Base-by-base conservation (phyloP, 2,888 invertebrate genomes). In the Heteromyza rotundicornis region DNA sequence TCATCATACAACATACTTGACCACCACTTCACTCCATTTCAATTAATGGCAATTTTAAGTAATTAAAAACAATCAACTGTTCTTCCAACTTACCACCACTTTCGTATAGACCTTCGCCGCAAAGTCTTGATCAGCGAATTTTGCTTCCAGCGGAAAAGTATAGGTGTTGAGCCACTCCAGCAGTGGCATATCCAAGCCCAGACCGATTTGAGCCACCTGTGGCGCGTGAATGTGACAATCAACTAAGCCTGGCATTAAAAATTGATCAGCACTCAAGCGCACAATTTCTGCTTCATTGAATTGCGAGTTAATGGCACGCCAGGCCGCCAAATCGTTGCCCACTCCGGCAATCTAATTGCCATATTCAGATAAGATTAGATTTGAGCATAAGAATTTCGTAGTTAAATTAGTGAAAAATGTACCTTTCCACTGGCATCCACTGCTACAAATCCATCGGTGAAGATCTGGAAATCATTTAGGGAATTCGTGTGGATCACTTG, bases 151-250 rank as follows among this genome's bases (percentile, higher is more conserved):
- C 0, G 94, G 94, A 77, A 92, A 96, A 1, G 95, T 96, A 77
- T 95, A 95, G 3, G 85, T 87, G 22, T 90, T 86, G 7, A 96
- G 84, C 96, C 96, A 96, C 53, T 94, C 91, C 8, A 96, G 80
- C 40, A 96, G 84, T 0, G 90, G 88, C 69, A 88, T 87, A 76
- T 95, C 94, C 68, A 94, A 86, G 0, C 94, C 95, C 12, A 94
- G 82, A 0, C 95, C 96, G 60, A 90, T 85, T 82, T 96, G 95
- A 0, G 94, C 92, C 71, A 92, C 91, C 82, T 96, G 96, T 0
- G 94, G 90, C 0, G 94, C 95, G 84, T 96, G 96, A 10, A 93
- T 91, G 78, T 96, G 96, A 20, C 92, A 91, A 81, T 96, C 96
- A 2, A 96, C 86, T 63, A 96, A 88, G 0, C 96, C 96, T 0